These are phyloP conservation scores for Marmota monax DNA, from an alignment of 2,113 vertebrate species.

Conservation along the genomic window DNA sequence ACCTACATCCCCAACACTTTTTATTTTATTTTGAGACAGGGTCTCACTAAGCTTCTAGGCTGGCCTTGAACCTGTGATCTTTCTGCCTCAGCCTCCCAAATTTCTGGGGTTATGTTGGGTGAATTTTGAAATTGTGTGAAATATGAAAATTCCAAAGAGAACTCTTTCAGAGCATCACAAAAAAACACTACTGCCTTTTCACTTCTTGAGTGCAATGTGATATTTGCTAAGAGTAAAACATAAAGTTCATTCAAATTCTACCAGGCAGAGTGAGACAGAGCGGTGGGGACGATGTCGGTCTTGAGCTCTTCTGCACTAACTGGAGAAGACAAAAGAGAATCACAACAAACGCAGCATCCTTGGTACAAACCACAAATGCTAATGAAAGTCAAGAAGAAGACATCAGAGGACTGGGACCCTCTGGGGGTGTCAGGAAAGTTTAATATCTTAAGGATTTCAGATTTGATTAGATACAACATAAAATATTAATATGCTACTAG, in stretches of 20 bases:
- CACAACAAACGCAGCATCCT: background rate
- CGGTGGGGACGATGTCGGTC: background rate
- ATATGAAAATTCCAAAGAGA: constrained; percentile 15
- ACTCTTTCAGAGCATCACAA: background rate
- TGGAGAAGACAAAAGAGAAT: background rate
- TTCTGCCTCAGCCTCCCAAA: too few species aligned
- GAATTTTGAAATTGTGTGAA: background rate
- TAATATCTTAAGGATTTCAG: background rate
- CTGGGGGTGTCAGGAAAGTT: background rate
- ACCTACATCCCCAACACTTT: too few species aligned
- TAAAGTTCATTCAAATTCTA: background rate
- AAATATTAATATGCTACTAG: background rate
- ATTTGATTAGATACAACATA: background rate
- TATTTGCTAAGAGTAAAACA: background rate
- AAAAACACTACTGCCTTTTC: background rate
- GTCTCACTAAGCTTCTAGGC: too few species aligned
- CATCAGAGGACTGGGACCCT: background rate
- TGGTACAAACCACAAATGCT: background rate
- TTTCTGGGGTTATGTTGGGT: background rate
- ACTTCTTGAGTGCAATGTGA: background rate
- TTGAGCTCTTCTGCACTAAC: background rate
- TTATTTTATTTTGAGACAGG: too few species aligned
- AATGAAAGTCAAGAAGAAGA: background rate
- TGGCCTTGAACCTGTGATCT: too few species aligned
- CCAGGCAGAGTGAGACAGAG: background rate